Conservation (phyloP, 2,888 invertebrate genomes). For the Andrena flavipes region DNA sequence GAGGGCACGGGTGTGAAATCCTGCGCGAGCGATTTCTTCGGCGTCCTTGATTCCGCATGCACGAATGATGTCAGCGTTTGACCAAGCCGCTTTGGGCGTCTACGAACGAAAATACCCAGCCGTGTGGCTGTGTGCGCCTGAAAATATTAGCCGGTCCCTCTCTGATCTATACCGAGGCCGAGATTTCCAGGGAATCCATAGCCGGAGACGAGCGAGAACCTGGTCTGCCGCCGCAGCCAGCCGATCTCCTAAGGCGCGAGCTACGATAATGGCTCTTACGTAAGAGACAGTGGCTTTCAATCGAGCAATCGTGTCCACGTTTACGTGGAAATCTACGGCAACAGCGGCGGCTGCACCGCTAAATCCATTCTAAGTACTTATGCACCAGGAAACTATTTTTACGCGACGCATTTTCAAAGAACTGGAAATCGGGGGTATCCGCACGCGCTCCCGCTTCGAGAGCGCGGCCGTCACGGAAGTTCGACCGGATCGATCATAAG, state of each 20-base stretch:
- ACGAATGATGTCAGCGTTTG: conserved; percentile 68
- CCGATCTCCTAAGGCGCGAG: conserved; percentile 55
- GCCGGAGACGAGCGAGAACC: conserved; percentile 27
- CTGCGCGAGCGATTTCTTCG: conserved; percentile 49
- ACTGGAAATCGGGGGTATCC: conserved; percentile 18
- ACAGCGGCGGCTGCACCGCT: neutral
- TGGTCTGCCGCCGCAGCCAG: neutral
- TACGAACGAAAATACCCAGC: conserved; percentile 61
- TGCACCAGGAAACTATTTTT: conserved; percentile 38
- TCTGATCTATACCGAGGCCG: conserved; percentile 18
- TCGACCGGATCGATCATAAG: conserved; percentile 36
- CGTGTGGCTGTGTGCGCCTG: conserved; percentile 21
- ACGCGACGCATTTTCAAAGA: neutral
- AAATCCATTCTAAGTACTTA: conserved; percentile 4
- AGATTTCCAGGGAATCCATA: conserved; percentile 52
- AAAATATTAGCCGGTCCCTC: conserved; percentile 54
- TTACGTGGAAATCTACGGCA: conserved; percentile 19
- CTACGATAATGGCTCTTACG: conserved; percentile 49
- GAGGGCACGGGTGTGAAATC: conserved; percentile 24
- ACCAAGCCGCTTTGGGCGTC: conserved; percentile 43
- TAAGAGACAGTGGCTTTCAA: conserved; percentile 56
- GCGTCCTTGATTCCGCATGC: conserved; percentile 61
- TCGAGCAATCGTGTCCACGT: neutral
- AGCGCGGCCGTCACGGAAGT: conserved; percentile 5
- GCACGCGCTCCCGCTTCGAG: neutral